Percentiles rank a stretch among this genome's conserved stretches.
phyloP scores from a whole-genome alignment of 2,888 invertebrate species.

The Apeira syringaria region DNA sequence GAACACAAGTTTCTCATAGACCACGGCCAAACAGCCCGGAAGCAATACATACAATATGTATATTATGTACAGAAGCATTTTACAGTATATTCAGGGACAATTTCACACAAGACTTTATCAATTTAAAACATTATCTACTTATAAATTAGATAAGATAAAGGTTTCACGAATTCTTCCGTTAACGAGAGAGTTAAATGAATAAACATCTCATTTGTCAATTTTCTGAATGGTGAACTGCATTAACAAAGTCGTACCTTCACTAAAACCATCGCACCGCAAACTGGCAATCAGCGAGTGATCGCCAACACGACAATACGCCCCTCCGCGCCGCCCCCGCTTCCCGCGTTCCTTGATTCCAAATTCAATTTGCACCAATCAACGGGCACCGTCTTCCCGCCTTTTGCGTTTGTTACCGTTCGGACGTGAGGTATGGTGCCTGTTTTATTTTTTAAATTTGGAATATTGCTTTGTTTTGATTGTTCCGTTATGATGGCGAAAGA shows the following conservation, averaged over 20 bases:
- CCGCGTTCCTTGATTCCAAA: constrained; percentile 73
- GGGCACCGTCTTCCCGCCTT: constrained; percentile 80
- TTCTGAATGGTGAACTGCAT: too few relatives aligned
- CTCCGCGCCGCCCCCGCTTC: constrained; percentile 33
- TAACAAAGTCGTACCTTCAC: constrained; percentile 20
- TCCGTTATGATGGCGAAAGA: constrained; percentile 8
- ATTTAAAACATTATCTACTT: too few relatives aligned
- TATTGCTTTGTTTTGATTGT: constrained; percentile 19
- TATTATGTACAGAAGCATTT: too few relatives aligned
- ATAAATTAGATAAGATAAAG: too few relatives aligned
- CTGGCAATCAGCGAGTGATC: constrained; percentile 83
- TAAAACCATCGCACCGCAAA: constrained; percentile 67
- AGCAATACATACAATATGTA: too few relatives aligned
- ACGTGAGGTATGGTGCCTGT: constrained; percentile 50
- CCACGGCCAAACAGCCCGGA: too few relatives aligned
- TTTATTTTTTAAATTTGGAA: constrained; percentile 10
- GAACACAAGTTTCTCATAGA: too few relatives aligned
- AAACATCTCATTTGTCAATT: too few relatives aligned
- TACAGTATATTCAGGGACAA: too few relatives aligned
- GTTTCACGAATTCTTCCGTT: too few relatives aligned
- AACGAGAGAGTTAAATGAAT: too few relatives aligned
- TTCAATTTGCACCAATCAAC: constrained; percentile 84
- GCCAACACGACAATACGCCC: constrained; percentile 80
- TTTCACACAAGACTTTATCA: too few relatives aligned
- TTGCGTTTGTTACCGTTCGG: constrained; percentile 51